These are phyloP conservation scores for Actenoides lindsayi DNA, from an alignment of 2,113 vertebrate species.

Conservation along the genomic window DNA sequence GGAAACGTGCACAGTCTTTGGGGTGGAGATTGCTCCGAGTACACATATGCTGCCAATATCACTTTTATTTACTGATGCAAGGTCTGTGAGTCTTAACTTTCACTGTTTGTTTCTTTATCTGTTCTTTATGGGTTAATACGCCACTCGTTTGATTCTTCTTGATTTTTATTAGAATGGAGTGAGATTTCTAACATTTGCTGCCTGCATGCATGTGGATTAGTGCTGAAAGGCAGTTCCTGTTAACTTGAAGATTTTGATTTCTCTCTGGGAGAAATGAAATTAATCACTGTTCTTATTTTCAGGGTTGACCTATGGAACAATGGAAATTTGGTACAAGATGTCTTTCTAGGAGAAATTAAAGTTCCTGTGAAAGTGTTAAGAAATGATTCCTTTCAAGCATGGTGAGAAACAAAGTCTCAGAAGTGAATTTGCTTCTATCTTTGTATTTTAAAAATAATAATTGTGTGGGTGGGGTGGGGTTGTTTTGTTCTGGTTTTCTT, in stretches of 20 bases:
- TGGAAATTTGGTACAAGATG: slow-evolving; percentile 93
- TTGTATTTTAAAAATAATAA: background rate
- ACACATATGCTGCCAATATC: background rate
- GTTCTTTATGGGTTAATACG: slow-evolving; percentile 46
- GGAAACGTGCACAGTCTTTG: slow-evolving; percentile 42
- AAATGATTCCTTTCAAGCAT: slow-evolving; percentile 88
- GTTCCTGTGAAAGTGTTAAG: slow-evolving; percentile 92
- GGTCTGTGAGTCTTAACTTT: slow-evolving; percentile 56
- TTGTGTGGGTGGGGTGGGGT: background rate
- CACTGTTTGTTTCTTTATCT: slow-evolving; percentile 55
- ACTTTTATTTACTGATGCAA: slow-evolving; percentile 55
- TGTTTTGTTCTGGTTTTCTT: background rate
- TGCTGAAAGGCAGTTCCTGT: slow-evolving; percentile 22
- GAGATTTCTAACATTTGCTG: slow-evolving; percentile 69
- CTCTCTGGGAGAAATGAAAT: background rate
- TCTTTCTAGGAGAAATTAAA: slow-evolving; percentile 94
- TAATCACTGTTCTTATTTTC: slow-evolving; percentile 67
- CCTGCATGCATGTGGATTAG: slow-evolving; percentile 74
- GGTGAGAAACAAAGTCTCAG: slow-evolving; percentile 78
- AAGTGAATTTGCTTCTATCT: background rate
- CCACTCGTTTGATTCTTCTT: slow-evolving; percentile 38
- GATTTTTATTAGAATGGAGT: slow-evolving; percentile 54
- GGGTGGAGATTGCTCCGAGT: slow-evolving; percentile 16
- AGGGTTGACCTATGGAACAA: slow-evolving; percentile 97
- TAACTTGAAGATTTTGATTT: background rate